Conservation (phyloP, 2,797 vertebrate species). For the Dallia pectoralis region DNA sequence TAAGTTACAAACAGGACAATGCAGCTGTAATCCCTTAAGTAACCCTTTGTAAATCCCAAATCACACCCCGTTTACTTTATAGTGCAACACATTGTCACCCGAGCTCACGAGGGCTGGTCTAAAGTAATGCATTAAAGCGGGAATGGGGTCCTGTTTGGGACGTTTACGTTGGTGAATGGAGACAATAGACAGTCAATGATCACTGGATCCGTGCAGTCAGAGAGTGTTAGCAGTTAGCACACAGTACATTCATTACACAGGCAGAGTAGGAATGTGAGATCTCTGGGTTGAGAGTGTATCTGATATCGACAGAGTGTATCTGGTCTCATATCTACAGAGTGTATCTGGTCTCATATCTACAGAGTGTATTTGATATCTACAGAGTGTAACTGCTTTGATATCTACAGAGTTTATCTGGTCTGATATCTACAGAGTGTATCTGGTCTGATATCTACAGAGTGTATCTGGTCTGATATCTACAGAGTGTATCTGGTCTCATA, state of each 20-base stretch:
- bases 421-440: not conserved
- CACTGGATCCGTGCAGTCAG: not conserved
- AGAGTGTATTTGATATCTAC: no score
- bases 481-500: not conserved
- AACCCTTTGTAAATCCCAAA: not conserved
- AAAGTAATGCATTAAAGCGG: no score
- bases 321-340: not conserved
- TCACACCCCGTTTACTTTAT: not conserved
- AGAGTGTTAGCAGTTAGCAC: not conserved
- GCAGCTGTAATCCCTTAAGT: slow-evolving; percentile 6
- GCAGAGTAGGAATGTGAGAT: not conserved
- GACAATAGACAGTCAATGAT: not conserved
- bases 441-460: not conserved
- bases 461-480: no score
- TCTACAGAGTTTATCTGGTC: no score
- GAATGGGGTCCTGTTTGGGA: no score
- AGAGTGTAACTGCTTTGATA: not conserved
- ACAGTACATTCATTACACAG: not conserved
- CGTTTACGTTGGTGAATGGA: not conserved
- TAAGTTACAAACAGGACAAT: not conserved
- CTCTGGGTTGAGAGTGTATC: not conserved
- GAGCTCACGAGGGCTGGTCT: no score
- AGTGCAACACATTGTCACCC: no score
- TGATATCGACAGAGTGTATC: not conserved
- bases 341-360: not conserved